Evolutionary conservation across 2,888 invertebrate species (phyloP).

Genomic region (Liodrosophila aerea): DNA sequence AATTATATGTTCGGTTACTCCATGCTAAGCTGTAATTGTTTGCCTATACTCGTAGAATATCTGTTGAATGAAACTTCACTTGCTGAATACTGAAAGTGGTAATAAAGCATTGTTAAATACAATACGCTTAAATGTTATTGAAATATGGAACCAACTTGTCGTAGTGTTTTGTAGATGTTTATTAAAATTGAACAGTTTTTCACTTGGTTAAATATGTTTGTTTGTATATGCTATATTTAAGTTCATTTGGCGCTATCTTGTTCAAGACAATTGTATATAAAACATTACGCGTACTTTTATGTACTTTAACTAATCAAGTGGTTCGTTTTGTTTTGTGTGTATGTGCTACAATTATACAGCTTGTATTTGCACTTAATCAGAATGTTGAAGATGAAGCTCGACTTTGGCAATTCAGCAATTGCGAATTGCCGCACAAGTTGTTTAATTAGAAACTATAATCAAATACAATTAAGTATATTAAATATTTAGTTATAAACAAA

Average conservation of each 20-base stretch:
- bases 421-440: slow-evolving; percentile 14
- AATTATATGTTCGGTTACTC: too few relatives aligned
- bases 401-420: slow-evolving; percentile 17
- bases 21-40: too few relatives aligned
- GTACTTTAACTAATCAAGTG: slow-evolving; percentile 43
- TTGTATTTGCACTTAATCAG: slow-evolving; percentile 45
- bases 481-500: slow-evolving; percentile 36
- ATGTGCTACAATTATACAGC: slow-evolving; percentile 31
- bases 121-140: too few relatives aligned
- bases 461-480: slow-evolving; percentile 6
- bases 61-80: slow-evolving; percentile 3
- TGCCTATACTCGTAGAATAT: background rate
- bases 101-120: too few relatives aligned
- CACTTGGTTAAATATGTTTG: slow-evolving; percentile 41
- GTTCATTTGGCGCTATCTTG: slow-evolving; percentile 73
- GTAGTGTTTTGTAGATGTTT: slow-evolving; percentile 35
- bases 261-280: slow-evolving; percentile 53
- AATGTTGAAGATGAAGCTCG: slow-evolving; percentile 38
- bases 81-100: too few relatives aligned
- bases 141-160: too few relatives aligned
- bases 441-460: slow-evolving; percentile 21
- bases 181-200: slow-evolving; percentile 52
- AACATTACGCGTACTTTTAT: slow-evolving; percentile 47
- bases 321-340: slow-evolving; percentile 13
- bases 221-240: slow-evolving; percentile 46